These are phyloP conservation scores for Drosophila nr. perissopoda DNA, from an alignment of 2,888 invertebrate species.

Conservation along the genomic window DNA sequence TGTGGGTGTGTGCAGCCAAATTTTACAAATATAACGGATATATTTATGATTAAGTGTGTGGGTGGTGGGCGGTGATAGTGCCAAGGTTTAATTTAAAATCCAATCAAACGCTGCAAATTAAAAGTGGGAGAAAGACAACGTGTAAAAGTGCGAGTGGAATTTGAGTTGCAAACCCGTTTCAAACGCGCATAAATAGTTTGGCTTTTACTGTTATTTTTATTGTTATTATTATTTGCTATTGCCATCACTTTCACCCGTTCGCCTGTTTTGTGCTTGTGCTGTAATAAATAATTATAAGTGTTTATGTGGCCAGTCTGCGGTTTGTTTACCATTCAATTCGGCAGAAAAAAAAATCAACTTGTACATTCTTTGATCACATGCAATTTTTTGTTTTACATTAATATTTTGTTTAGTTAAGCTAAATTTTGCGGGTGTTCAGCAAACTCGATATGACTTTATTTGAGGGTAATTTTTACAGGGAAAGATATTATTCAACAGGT, in stretches of 20 bases:
- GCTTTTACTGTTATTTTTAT: constrained; percentile 1
- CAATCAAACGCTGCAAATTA: not conserved
- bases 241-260: constrained; percentile 25
- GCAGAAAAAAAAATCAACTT: not conserved
- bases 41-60: constrained; percentile 26
- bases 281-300: constrained; percentile 1
- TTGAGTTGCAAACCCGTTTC: constrained; percentile 43
- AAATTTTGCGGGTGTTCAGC: constrained; percentile 19
- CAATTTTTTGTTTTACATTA: constrained; percentile 29
- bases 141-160: constrained; percentile 33
- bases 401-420: constrained; percentile 25
- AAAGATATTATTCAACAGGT: constrained; percentile 9
- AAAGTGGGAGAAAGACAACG: not conserved
- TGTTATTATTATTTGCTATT: constrained; percentile 9
- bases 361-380: constrained; percentile 52
- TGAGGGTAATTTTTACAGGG: not conserved
- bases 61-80: not conserved
- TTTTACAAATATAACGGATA: constrained; percentile 20
- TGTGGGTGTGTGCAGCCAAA: not conserved
- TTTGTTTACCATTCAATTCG: constrained; percentile 15
- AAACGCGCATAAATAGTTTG: constrained; percentile 12
- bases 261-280: constrained; percentile 26
- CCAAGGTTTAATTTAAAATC: not conserved
- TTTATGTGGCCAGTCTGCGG: constrained; percentile 6
- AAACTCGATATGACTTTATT: constrained; percentile 56